A percentile compares a stretch with the other conserved stretches of the same genome.
phyloP scores from a whole-genome alignment of 2,113 vertebrate species.

The Xerus inauris region DNA sequence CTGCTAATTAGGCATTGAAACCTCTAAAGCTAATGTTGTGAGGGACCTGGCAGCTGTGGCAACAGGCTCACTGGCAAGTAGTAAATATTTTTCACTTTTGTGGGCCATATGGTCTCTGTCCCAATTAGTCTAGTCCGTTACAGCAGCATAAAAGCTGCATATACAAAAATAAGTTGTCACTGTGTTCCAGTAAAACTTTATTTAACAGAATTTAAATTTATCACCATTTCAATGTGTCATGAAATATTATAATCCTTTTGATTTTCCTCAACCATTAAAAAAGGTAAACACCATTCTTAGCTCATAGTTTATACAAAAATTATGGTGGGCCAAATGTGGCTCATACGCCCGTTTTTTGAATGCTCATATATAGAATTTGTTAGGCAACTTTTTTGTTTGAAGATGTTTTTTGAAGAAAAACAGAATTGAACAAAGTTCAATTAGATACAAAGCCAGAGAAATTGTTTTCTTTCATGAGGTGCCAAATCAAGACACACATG shows the following conservation, averaged over 20 bases:
- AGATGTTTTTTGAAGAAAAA: not conserved
- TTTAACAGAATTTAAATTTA: not conserved
- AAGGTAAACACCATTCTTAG: not conserved
- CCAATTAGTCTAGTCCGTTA: not conserved
- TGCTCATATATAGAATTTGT: not conserved
- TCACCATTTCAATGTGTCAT: not conserved
- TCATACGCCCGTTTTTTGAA: not conserved
- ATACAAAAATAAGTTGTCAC: not conserved
- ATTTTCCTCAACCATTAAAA: constrained; percentile 30
- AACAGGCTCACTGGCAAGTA: not conserved
- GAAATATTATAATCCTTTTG: not conserved
- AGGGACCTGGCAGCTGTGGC: not conserved
- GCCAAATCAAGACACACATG: no score
- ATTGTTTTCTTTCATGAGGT: no score
- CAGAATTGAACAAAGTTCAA: no score
- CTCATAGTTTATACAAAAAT: not conserved
- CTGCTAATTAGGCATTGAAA: constrained; percentile 47
- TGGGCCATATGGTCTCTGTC: not conserved
- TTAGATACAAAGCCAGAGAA: no score
- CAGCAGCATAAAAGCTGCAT: not conserved
- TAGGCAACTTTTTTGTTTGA: not conserved
- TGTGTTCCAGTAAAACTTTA: not conserved
- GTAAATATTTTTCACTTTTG: not conserved
- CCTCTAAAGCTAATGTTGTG: not conserved
- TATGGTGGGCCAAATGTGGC: not conserved